Evolutionary conservation across 2,113 vertebrate species (phyloP), one percentile per base, ranked within the genome.

Genomic region (Melanostigma gelatinosum): DNA sequence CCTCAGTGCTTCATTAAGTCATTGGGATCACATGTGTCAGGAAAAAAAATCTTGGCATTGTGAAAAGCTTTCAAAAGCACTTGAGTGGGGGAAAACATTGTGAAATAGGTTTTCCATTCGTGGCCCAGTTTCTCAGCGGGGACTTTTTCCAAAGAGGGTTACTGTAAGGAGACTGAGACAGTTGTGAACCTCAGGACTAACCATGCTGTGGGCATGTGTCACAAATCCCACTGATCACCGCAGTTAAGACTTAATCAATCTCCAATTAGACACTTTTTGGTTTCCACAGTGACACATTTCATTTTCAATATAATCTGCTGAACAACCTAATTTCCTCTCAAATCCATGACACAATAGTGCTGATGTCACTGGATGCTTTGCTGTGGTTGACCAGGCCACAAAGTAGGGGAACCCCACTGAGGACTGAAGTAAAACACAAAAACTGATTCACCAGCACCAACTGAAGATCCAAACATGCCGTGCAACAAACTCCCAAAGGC

Each of bases 71-170:
- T 88, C 77, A 68, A 77, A 86, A 77, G 72, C 57, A 77, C 54
- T 73, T 48, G 57, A 83, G 76, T 72, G 55, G 57, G 46, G 67
- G 83, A 18, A 77, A 75, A 84, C 72, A 61, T 60, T 78, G 76
- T 72, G 83, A 84, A 92, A 92, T 87, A 80, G 88, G 76, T 92
- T 94, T 92, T 92, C 89, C 92, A 90, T 88, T 70, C 65, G n/a
- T 74, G 80, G 83, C 85, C 83, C 74, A 85, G 66, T 84, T 93
- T 88, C 80, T 83, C 74, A 77, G 68, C 13, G 13, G 80, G 73
- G 81, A 85, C 80, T 84, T 90, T 89, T 90, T 86, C 79, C 85
- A 89, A 32, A 50, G 38, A 77, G 80, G 46, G 70, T 79, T 60
- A 46, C 16, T 34, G 32, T 70, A 66, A 84, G 69, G n/a, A 36